Evolutionary conservation across 2,888 invertebrate species (phyloP).

Genomic region (Pseudococcus jackbeardsleyi): DNA sequence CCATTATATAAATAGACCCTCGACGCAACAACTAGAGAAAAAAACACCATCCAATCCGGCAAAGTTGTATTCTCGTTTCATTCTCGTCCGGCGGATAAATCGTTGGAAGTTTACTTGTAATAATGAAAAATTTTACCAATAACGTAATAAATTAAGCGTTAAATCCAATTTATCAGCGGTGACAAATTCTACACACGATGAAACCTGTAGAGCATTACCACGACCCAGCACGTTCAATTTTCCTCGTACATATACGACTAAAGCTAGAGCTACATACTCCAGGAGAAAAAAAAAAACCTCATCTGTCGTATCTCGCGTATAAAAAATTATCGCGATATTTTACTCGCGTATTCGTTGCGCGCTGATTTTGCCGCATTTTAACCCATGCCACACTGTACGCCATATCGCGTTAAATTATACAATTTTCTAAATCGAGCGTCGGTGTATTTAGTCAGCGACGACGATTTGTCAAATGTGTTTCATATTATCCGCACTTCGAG

Average conservation of each 20-base stretch:
- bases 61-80: not conserved
- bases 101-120: not conserved
- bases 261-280: no score
- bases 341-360: not conserved
- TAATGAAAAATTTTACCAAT: constrained; percentile 33
- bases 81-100: constrained; percentile 3
- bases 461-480: not conserved
- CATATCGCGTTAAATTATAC: not conserved
- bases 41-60: no score
- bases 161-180: constrained; percentile 27
- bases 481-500: not conserved
- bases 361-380: not conserved
- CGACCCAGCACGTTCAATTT: not conserved
- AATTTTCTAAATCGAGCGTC: not conserved
- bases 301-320: not conserved
- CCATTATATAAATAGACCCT: no score
- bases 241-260: not conserved
- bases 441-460: not conserved
- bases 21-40: no score
- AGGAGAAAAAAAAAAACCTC: not conserved
- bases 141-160: constrained; percentile 38
- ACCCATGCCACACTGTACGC: not conserved
- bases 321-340: not conserved
- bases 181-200: constrained; percentile 30
- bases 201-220: constrained; percentile 6